These are phyloP conservation scores for Haliaeetus leucogaster DNA, from an alignment of 2,113 vertebrate species.

Conservation along the genomic window DNA sequence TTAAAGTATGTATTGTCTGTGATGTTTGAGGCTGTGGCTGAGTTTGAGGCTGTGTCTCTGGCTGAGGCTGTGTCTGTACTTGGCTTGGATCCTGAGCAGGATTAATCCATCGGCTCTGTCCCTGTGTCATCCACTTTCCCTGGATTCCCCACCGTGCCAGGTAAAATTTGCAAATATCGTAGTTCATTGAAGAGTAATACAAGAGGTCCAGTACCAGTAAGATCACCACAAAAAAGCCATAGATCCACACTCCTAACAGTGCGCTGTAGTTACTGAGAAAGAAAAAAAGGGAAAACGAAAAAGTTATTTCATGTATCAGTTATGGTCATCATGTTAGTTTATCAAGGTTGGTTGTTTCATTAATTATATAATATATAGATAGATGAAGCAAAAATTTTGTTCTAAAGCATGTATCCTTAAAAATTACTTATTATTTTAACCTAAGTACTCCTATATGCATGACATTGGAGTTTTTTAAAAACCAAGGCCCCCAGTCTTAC, in stretches of 20 bases:
- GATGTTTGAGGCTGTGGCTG: constrained; percentile 65
- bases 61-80: constrained; percentile 64
- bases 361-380: not conserved
- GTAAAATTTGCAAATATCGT: constrained; percentile 91
- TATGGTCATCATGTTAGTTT: not conserved
- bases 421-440: not conserved
- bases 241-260: constrained; percentile 96
- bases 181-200: constrained; percentile 98
- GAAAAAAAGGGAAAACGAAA: not conserved
- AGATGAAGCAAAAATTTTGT: not conserved
- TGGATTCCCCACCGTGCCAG: constrained; percentile 94
- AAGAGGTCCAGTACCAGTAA: constrained; percentile 93
- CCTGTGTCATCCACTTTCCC: constrained; percentile 90
- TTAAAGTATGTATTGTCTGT: constrained; percentile 82
- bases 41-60: constrained; percentile 60
- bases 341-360: not conserved
- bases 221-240: constrained; percentile 93
- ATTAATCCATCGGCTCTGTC: constrained; percentile 84
- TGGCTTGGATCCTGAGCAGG: constrained; percentile 77
- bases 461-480: not conserved
- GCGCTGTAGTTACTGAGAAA: constrained; percentile 92
- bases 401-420: not conserved
- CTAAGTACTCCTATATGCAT: not conserved
- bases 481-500: not conserved
- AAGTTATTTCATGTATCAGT: not conserved